phyloP scores from a whole-genome alignment of 1,140 invertebrate species.

The Bombus huntii region DNA sequence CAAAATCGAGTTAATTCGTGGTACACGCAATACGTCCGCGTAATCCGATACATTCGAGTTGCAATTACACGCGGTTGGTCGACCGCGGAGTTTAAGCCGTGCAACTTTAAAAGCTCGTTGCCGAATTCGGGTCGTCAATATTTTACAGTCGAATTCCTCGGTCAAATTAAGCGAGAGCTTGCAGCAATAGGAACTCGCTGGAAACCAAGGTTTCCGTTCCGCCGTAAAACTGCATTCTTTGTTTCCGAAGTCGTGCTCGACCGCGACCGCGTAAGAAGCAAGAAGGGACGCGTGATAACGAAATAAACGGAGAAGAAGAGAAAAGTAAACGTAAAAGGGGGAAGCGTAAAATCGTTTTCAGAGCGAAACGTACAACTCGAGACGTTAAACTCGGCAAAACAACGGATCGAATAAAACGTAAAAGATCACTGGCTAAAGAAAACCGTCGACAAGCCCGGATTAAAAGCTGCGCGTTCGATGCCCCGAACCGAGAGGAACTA shows the following conservation, averaged over 20 bases:
- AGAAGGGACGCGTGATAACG: too few species aligned
- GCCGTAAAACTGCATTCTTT: not conserved
- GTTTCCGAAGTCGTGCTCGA: not conserved
- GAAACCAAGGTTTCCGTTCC: too few species aligned
- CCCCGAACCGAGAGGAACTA: constrained; percentile 42
- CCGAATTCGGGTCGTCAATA: constrained; percentile 45
- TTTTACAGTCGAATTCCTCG: not conserved
- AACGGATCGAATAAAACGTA: not conserved
- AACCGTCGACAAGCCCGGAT: not conserved
- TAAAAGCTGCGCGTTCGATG: not conserved
- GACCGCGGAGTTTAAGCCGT: constrained; percentile 19
- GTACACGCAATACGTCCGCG: not conserved
- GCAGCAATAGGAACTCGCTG: not conserved
- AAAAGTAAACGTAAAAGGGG: not conserved
- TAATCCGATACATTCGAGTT: constrained; percentile 32
- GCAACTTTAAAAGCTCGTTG: constrained; percentile 27
- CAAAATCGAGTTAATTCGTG: constrained; percentile 30
- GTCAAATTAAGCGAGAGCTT: not conserved
- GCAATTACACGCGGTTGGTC: constrained; percentile 10
- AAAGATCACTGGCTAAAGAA: not conserved
- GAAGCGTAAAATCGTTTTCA: not conserved
- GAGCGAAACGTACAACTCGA: not conserved
- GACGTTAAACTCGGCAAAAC: not conserved
- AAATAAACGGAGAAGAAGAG: too few species aligned
- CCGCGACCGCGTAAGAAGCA: too few species aligned